Conservation (phyloP, 2,113 vertebrate species). For the Actenoides lindsayi region DNA sequence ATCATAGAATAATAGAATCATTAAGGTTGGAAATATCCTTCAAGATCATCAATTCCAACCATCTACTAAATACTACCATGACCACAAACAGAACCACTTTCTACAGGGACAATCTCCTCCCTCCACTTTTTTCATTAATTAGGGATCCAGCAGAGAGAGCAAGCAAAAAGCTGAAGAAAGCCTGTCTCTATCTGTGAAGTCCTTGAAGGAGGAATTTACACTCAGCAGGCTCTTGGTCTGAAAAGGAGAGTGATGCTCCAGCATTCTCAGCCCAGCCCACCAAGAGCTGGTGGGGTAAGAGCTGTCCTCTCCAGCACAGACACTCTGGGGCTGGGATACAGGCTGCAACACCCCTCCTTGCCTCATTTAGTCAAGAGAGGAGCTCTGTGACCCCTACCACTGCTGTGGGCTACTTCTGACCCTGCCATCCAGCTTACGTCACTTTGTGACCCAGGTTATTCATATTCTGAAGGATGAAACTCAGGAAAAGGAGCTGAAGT, state of each 20-base stretch:
- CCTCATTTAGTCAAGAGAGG: background rate
- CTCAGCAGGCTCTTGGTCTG: background rate
- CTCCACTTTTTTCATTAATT: background rate
- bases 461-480: background rate
- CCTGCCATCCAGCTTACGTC: background rate
- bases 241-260: rapidly evolving
- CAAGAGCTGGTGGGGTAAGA: background rate
- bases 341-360: background rate
- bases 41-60: too few species aligned
- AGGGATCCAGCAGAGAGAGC: background rate
- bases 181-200: background rate
- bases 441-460: rapidly evolving
- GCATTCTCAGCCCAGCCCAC: background rate
- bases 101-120: background rate
- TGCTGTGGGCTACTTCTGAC: background rate
- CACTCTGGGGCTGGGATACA: background rate
- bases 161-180: background rate
- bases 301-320: background rate
- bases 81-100: too few species aligned
- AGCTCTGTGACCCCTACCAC: background rate
- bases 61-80: too few species aligned
- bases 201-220: background rate
- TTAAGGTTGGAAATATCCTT: too few species aligned
- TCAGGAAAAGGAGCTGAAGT: background rate
- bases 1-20: too few species aligned